phyloP scores from a whole-genome alignment of 2,113 vertebrate species.

The Noctilio leporinus region DNA sequence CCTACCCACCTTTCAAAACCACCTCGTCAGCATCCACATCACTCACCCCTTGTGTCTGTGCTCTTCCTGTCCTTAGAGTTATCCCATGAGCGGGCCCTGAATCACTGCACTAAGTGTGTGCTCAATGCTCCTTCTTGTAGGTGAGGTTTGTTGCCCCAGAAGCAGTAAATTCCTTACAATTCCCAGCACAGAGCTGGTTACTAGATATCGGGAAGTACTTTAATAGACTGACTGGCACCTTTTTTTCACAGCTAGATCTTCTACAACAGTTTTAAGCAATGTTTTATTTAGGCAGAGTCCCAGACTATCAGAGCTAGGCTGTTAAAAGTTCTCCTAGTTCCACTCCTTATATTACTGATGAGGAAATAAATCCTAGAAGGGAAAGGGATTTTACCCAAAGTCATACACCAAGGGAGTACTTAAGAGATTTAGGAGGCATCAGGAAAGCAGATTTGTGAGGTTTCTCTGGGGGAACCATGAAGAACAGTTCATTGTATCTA shows the following conservation, averaged over 20 bases:
- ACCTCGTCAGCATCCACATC: neutral
- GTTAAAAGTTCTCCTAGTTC: neutral
- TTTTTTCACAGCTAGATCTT: neutral
- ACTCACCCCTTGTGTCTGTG: neutral
- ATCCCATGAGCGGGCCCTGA: neutral
- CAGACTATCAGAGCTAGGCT: neutral
- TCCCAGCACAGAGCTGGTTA: neutral
- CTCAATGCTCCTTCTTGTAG: neutral
- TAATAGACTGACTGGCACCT: neutral
- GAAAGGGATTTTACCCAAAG: slow-evolving; percentile 31
- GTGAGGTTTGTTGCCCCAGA: neutral
- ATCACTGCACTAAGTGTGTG: neutral
- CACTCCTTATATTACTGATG: neutral
- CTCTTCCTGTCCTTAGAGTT: neutral
- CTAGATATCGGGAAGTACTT: neutral
- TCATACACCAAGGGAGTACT: slow-evolving; percentile 22
- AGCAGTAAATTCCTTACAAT: neutral
- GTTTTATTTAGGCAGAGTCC: slow-evolving; percentile 12
- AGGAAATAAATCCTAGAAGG: neutral
- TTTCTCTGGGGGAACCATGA: neutral
- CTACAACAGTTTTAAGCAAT: neutral
- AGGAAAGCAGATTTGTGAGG: neutral
- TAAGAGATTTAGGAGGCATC: neutral
- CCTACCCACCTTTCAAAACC: neutral
- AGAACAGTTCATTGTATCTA: neutral